Conservation (phyloP, 2,888 invertebrate genomes). For the Ctena decussata region DNA sequence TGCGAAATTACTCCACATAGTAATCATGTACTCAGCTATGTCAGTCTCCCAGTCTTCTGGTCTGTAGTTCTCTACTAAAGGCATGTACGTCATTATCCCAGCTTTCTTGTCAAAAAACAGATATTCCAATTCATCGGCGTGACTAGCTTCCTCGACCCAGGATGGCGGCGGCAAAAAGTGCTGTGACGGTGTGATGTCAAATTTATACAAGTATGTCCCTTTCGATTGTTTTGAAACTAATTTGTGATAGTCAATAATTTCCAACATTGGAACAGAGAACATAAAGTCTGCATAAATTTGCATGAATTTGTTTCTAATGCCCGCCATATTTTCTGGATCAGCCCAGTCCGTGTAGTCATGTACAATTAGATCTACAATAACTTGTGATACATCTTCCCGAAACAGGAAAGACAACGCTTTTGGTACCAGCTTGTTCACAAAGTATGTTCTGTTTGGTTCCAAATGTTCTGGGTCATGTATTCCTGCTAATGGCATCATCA, state of each 20-base stretch:
- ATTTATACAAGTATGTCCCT: neutral
- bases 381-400: neutral
- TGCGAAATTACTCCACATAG: constrained; percentile 6
- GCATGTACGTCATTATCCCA: neutral
- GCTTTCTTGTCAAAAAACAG: neutral
- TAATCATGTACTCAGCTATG: neutral
- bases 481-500: neutral
- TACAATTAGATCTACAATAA: neutral
- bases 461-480: neutral
- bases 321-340: neutral
- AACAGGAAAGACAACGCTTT: neutral
- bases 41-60: neutral
- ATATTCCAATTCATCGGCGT: neutral
- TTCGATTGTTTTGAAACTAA: neutral
- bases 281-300: neutral
- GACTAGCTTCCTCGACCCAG: neutral
- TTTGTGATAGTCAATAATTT: neutral
- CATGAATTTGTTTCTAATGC: neutral
- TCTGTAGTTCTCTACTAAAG: neutral
- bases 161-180: neutral
- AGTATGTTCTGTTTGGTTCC: neutral
- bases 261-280: neutral
- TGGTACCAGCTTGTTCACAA: neutral
- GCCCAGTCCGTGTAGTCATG: neutral
- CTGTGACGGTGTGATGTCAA: neutral